Evolutionary conservation across 2,113 vertebrate genomes (phyloP).

Genomic region (Limanda limanda): DNA sequence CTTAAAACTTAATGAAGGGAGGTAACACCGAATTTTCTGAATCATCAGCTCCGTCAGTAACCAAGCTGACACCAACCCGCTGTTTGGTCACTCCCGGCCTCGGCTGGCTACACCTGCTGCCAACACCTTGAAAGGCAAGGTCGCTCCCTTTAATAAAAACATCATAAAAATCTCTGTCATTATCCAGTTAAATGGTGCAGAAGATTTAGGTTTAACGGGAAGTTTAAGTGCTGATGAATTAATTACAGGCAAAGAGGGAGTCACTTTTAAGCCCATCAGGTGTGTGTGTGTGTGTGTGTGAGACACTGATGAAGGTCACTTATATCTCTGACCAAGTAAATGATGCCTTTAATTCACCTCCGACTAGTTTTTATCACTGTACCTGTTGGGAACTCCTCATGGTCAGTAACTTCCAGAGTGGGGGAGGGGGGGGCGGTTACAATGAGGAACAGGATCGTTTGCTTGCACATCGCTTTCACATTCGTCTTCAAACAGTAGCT

Average conservation of each 20-base stretch:
- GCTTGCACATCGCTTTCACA: not conserved
- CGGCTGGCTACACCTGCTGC: constrained; percentile 33
- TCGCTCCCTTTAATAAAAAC: constrained; percentile 72
- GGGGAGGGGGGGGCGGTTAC: not conserved
- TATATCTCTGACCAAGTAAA: constrained; percentile 14
- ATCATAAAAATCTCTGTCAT: constrained; percentile 73
- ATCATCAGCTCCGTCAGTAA: constrained; percentile 52
- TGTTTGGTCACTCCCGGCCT: constrained; percentile 51
- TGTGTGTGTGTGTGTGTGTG: not conserved
- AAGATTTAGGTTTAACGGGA: constrained; percentile 73
- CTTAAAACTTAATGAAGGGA: constrained; percentile 34
- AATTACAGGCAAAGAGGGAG: constrained; percentile 73
- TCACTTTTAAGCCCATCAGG: constrained; percentile 65
- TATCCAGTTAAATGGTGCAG: constrained; percentile 82
- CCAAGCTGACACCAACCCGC: constrained; percentile 33
- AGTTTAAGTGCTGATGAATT: constrained; percentile 69
- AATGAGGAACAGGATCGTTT: not conserved
- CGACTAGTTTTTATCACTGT: not conserved
- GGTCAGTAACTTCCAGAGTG: not conserved
- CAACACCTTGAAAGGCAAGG: constrained; percentile 75
- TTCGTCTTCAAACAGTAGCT: not conserved
- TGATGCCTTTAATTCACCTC: constrained; percentile 22
- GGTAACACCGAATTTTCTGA: constrained; percentile 49
- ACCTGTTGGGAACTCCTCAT: not conserved
- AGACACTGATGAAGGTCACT: constrained; percentile 62